Base-by-base conservation (phyloP, 2,888 invertebrate genomes). In the Rhorus exstirpatorius region DNA sequence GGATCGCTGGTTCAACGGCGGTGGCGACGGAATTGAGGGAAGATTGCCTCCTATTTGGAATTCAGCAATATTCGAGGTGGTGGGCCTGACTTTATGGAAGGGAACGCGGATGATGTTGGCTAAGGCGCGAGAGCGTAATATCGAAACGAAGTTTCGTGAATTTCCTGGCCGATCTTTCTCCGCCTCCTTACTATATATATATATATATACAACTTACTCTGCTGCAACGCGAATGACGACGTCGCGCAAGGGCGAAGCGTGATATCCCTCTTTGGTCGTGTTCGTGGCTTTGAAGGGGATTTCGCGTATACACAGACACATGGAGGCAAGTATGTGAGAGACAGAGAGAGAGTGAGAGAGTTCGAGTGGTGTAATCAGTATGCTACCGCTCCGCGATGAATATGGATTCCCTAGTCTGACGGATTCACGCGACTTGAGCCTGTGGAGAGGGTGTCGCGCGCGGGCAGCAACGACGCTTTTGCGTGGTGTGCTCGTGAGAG, bases 311-410 rank as follows among this genome's bases (percentile, higher is more conserved):
- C 12, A 41, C 19, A 21, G 24, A 68, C n/a, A n/a, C n/a, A n/a
- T n/a, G n/a, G n/a, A n/a, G n/a, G n/a, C n/a, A n/a, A n/a, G n/a
- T n/a, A n/a, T n/a, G 26, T 4, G 7, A 46, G 63, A 65, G 24
- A 14, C 1, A 44, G 63, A 65, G 26, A 14, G 51, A 67, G 63
- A 65, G 26, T 8, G 51, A 67, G 63, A 53, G 68, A 70, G 49
- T 75, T 63, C 58, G 49, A 79, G 82, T 75, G 75, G 75, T 79
- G 79, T 82, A 82, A 82, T 82, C 82, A 82, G 82, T 82, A 82
- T 82, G 79, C 82, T 65, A 70, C 75, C 70, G 79, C 65, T 71
- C 38, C 75, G 14, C 82, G 79, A 82, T 82, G 82, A 82, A 82
- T 82, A 82, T 82, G 82, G 82, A 82, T 82, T 79, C 70, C 41